A percentile compares a stretch with the other conserved stretches of the same genome.
Evolutionary conservation across 2,113 vertebrate genomes (phyloP).

Genomic region (Peromyscus polionotus): DNA sequence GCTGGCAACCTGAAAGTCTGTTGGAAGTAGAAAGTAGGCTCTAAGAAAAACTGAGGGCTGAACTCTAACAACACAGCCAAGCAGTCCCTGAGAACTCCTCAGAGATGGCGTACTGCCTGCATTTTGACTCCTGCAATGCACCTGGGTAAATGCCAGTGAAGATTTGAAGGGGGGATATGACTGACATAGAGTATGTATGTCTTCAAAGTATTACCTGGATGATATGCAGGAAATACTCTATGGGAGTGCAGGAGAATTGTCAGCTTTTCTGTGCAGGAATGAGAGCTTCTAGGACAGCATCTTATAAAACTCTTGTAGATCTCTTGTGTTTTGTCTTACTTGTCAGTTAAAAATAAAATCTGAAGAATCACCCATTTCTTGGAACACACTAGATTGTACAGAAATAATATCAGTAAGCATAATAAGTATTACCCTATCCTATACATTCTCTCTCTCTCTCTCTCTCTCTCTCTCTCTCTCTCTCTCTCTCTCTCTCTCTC

Average conservation of each 20-base stretch:
- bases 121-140: too few relatives aligned
- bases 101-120: neutral
- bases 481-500: neutral
- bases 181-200: neutral
- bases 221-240: neutral
- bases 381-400: neutral
- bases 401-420: neutral
- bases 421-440: neutral
- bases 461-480: too few relatives aligned
- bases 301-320: too few relatives aligned
- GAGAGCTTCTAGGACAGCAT: too few relatives aligned
- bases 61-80: neutral
- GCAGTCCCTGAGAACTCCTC: fast-evolving
- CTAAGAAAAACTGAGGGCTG: fast-evolving
- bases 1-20: too few relatives aligned
- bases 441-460: neutral
- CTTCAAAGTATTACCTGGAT: neutral
- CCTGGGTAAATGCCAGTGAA: neutral
- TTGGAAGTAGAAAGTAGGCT: neutral
- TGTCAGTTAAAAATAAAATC: conserved; percentile 4
- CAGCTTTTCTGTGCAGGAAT: neutral
- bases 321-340: neutral
- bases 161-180: neutral
- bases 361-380: neutral
- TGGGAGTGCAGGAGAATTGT: neutral